Conservation (phyloP, 2,797 vertebrate species). For the Propithecus perrieri region DNA sequence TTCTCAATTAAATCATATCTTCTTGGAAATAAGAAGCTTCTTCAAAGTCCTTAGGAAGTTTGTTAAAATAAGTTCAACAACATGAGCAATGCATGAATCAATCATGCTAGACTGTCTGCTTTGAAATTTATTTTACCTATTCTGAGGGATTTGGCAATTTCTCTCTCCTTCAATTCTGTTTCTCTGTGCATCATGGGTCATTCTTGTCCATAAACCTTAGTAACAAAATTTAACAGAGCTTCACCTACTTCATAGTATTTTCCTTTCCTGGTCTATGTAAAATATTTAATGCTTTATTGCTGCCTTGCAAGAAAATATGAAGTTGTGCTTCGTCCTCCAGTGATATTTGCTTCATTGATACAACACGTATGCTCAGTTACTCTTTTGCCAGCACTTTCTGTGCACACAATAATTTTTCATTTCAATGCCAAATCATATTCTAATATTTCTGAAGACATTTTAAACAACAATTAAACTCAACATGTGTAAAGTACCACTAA, state of each 20-base stretch:
- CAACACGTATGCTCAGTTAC: neutral
- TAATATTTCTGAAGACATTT: neutral
- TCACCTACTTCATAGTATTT: neutral
- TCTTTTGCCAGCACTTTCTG: neutral
- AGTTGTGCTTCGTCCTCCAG: neutral
- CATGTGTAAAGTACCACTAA: neutral
- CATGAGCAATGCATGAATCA: neutral
- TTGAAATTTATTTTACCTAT: constrained; percentile 13
- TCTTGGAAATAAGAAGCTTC: neutral
- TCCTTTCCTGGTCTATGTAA: neutral
- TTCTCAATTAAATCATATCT: neutral
- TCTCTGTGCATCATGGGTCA: neutral
- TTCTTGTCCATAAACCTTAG: neutral
- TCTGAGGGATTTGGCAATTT: neutral
- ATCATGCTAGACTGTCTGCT: neutral
- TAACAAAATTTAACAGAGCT: neutral
- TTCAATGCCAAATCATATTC: neutral
- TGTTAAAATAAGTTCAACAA: neutral
- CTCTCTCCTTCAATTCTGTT: neutral
- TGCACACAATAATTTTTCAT: neutral
- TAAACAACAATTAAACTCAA: neutral
- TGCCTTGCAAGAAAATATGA: constrained; percentile 9
- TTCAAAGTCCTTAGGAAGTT: neutral
- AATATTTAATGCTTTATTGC: neutral
- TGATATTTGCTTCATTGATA: neutral